phyloP scores from a whole-genome alignment of 2,888 invertebrate genomes.

The Conus canariensis region DNA sequence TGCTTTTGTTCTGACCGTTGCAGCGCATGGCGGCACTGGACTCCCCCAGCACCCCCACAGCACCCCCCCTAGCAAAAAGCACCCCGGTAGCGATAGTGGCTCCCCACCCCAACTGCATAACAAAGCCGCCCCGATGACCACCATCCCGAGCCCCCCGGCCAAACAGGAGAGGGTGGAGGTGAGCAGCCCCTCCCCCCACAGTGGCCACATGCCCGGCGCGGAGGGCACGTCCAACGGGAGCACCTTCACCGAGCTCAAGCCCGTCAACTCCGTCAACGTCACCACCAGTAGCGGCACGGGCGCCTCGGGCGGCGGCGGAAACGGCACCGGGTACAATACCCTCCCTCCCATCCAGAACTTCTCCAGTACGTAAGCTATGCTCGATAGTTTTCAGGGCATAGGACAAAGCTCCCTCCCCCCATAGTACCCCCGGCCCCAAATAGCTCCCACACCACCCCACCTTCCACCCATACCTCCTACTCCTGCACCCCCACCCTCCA shows the following conservation, averaged over 20 bases:
- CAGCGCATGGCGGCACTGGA: constrained; percentile 39
- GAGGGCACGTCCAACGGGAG: constrained; percentile 42
- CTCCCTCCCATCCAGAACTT: constrained; percentile 53
- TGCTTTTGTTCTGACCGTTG: constrained; percentile 11
- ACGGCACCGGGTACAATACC: constrained; percentile 43
- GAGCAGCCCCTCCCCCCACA: constrained; percentile 35
- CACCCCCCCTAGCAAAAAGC: constrained; percentile 34
- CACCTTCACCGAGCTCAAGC: constrained; percentile 54
- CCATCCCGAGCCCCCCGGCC: constrained; percentile 24
- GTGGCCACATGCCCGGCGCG: constrained; percentile 16
- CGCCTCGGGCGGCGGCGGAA: constrained; percentile 3
- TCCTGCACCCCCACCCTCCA: not conserved
- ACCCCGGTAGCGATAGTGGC: constrained; percentile 15
- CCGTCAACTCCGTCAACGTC: constrained; percentile 44
- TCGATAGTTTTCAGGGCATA: not conserved
- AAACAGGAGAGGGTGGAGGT: not conserved
- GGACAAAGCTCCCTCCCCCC: not conserved
- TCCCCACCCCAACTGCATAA: constrained; percentile 24
- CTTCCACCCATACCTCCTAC: not conserved
- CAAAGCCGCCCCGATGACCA: not conserved
- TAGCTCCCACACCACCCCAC: not conserved
- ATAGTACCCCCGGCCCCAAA: not conserved
- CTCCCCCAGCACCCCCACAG: constrained; percentile 2
- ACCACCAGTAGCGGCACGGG: not conserved
- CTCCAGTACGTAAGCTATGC: constrained; percentile 48